Evolutionary conservation across 2,113 vertebrate species (phyloP), one percentile per base, ranked within the genome.

Genomic region (Mionectes macconnelli): DNA sequence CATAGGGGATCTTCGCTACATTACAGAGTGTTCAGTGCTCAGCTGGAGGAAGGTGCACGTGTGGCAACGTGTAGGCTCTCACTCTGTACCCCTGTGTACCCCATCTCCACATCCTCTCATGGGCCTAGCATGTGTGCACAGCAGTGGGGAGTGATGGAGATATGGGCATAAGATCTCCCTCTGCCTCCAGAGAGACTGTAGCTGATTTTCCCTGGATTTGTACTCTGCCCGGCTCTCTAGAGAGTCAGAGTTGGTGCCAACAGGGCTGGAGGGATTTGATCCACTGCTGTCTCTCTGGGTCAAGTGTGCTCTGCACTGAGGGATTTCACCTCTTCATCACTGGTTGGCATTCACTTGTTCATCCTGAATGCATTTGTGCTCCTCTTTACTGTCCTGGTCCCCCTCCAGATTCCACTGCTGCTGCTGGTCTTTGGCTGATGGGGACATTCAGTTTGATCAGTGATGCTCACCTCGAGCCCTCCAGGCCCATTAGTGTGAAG

Each of bases 1-100:
- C 30, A 24, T 5, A 25, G 42, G 42, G 57, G 28, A 33, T 12
- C 37, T 21, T 66, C 42, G 19, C 14, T 30, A 3, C 14, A 6
- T 35, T 6, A 9, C 10, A 6, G 0, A 0, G 0, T 47, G 23
- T 50, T 73, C 1, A 1, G 45, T 50, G 33, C 7, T 30, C 31
- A 33, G 22, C 56, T 82, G 67, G 18, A 19, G 33, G 28, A 35
- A 37, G 2, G 5, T 42, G 13, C 2, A 1, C 3, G 12, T 2
- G 0, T 28, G 50, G 27, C 45, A 22, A 3, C 7, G 28, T 14
- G 37, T 60, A 63, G 60, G 37, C 17, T 30, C 7, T 79, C 9
- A 0, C 2, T 1, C 14, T 23, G 31, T 30, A 22, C 5, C 25
- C 21, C 55, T 39, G 27, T 1, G 0, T 21, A 15, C 10, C 60